Evolutionary conservation across 1,140 invertebrate genomes (phyloP), one percentile per base, ranked within the genome.

Genomic region (Anthonomus grandis): DNA sequence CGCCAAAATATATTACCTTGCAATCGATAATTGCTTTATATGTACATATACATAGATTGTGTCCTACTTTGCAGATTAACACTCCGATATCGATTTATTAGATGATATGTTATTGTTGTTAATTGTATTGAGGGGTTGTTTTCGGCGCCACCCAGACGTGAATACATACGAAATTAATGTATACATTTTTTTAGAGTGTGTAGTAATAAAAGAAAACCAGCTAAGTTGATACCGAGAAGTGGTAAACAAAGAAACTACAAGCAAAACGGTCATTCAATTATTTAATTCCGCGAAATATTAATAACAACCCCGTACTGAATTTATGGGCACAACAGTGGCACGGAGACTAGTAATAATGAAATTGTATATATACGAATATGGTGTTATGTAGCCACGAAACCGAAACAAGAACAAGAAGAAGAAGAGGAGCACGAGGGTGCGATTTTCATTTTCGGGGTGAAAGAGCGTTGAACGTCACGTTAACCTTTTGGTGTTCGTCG

Each of bases 381-480:
- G 24, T 39, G 42, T 49, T 57, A 57, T 57, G 34, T 47, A 15
- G 34, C 54, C 45, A 46, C 44, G 13, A 9, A 15, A 19, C 24
- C 22, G 13, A 46, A 41, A 44, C n/a, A n/a, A n/a, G n/a, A n/a
- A n/a, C n/a, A n/a, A n/a, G n/a, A n/a, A n/a, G n/a, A n/a, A n/a
- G n/a, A 57, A 57, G 49, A 57, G 45, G 47, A 57, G 50, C 55
- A 50, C 38, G 45, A 49, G 57, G 57, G 48, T 59, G 57, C 46
- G n/a, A n/a, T n/a, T n/a, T n/a, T 13, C 41, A 59, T 52, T 59
- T 59, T 59, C 47, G 57, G 57, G 57, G 57, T 59, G 57, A 58
- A 36, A 58, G 47, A 45, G 47, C 56, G 31, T 58, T 58, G 56
- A 59, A 59, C 57, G 57, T 59, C 52, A 59, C 57, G 57, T 59